These are phyloP conservation scores for Spinus olivaceus DNA, from an alignment of 2,797 vertebrate genomes.

Conservation along the genomic window DNA sequence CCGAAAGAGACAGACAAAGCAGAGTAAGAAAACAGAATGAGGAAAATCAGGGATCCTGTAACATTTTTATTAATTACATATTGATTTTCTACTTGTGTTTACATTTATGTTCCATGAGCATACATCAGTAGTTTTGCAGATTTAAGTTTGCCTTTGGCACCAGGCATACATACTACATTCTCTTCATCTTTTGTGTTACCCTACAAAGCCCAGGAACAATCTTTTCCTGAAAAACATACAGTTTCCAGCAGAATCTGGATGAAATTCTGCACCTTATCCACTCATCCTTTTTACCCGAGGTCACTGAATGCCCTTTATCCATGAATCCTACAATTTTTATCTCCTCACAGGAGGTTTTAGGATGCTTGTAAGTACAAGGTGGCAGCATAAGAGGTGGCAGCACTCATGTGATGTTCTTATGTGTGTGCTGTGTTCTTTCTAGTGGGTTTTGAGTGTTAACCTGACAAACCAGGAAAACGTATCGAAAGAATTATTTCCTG, in stretches of 20 bases:
- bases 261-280: neutral
- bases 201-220: neutral
- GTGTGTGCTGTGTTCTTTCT: neutral
- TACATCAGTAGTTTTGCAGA: neutral
- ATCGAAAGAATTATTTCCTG: neutral
- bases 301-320: neutral
- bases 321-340: neutral
- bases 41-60: neutral
- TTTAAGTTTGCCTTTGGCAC: neutral
- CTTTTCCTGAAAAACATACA: neutral
- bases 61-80: neutral
- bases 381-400: neutral
- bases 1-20: neutral
- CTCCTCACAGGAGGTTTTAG: neutral
- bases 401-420: neutral
- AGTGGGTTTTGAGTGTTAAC: neutral
- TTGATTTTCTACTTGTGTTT: neutral
- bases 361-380: neutral
- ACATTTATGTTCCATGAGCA: neutral
- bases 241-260: neutral
- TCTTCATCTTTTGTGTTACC: neutral
- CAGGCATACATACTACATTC: neutral
- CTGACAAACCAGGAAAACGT: neutral
- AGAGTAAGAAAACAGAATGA: neutral
- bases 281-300: neutral